Conservation (phyloP, 92 coral and sea anemone genomes). For the Diadumene lineata region DNA sequence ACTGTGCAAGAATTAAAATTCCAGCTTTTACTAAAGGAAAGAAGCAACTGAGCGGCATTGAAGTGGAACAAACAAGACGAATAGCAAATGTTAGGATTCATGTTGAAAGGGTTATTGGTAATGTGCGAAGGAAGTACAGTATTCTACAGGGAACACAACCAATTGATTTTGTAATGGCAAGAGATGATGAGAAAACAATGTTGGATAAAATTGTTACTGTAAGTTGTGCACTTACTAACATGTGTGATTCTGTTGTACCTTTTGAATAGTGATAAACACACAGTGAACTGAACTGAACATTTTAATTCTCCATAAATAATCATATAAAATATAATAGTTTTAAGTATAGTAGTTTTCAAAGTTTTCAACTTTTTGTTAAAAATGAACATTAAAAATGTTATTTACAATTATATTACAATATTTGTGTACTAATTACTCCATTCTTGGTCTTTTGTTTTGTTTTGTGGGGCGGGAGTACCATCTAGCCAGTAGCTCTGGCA, state of each 20-base stretch:
- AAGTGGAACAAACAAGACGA: conserved; percentile 63
- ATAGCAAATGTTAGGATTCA: conserved; percentile 61
- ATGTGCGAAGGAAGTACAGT: conserved; percentile 48
- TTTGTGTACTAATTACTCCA: not conserved
- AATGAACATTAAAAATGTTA: conserved; percentile 1
- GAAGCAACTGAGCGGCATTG: conserved; percentile 60
- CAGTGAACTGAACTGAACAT: not conserved
- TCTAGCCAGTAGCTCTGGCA: conserved; percentile 70
- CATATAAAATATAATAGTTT: not conserved
- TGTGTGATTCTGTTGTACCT: conserved; percentile 65
- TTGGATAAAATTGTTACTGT: conserved; percentile 67
- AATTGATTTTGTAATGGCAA: conserved; percentile 48
- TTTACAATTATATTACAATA: not conserved
- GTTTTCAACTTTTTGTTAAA: not conserved
- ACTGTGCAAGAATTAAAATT: conserved; percentile 54
- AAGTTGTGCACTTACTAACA: conserved; percentile 51
- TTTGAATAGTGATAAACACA: conserved; percentile 34
- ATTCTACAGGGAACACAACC: conserved; percentile 53
- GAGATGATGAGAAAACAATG: conserved; percentile 43
- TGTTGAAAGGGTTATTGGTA: conserved; percentile 61
- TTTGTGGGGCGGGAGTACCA: conserved; percentile 61
- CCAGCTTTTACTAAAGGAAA: too few relatives aligned
- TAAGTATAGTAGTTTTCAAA: not conserved
- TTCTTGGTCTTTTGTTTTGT: conserved; percentile 7
- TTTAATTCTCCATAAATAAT: conserved; percentile 3